A percentile compares a stretch with the other conserved stretches of the same genome.
phyloP scores from a whole-genome alignment of 2,113 vertebrate species.

The Verasper variegatus region DNA sequence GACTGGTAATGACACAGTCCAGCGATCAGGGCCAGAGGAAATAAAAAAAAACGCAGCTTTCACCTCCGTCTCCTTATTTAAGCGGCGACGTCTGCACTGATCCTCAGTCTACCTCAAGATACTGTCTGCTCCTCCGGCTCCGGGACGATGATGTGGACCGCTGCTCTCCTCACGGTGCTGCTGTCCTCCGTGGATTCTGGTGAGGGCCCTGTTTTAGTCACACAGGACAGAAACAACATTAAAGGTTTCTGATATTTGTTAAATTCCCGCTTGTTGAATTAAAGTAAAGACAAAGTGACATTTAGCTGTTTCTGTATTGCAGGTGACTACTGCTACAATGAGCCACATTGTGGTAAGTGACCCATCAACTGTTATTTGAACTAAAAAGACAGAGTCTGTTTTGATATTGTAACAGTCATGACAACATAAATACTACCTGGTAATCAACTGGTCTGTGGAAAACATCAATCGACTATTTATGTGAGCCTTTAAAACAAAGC shows the following conservation, averaged over 20 bases:
- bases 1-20: slow-evolving; percentile 71
- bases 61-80: slow-evolving; percentile 52
- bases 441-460: background rate
- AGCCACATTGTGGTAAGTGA: slow-evolving; percentile 77
- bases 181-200: slow-evolving; percentile 48
- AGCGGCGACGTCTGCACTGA: slow-evolving; percentile 9
- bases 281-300: background rate
- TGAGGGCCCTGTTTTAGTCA: slow-evolving; percentile 36
- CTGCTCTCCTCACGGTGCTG: slow-evolving; percentile 42
- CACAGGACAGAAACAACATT: accelerated
- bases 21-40: slow-evolving; percentile 53
- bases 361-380: background rate
- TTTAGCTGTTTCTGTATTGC: slow-evolving; percentile 22
- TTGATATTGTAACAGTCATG: background rate
- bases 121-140: slow-evolving; percentile 10
- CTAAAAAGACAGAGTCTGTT: background rate
- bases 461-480: background rate
- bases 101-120: slow-evolving; percentile 57
- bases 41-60: slow-evolving; percentile 49
- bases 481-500: no score
- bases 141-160: slow-evolving; percentile 48
- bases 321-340: slow-evolving; percentile 80
- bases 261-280: background rate
- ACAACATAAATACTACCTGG: background rate
- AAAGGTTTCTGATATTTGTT: background rate